Evolutionary conservation across 1,140 invertebrate genomes (phyloP), one percentile per base, ranked within the genome.

Genomic region (Aphelenchoides besseyi): DNA sequence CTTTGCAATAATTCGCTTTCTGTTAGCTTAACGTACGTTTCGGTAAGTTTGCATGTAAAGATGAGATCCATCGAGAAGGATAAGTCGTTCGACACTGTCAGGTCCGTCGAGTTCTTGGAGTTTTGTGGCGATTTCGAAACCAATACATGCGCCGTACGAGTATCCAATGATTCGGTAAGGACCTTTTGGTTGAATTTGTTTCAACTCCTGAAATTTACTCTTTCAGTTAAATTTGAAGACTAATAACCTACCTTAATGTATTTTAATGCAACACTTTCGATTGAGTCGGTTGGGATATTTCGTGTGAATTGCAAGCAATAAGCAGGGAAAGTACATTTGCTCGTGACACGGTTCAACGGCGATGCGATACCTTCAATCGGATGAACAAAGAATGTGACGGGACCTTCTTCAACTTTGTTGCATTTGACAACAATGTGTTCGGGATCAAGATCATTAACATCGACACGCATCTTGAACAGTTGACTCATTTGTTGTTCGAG

Each of bases 131-230:
- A 98, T 96, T 87, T 97, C 95, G 82, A 95, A 92, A 2, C 92
- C 93, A 8, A 97, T 89, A 69, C 90, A 89, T 5, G 91, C 90
- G 55, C 95, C 95, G 85, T 92, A 97, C 0, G 95, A 97, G 85
- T 98, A 98, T 1, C 94, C 95, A 36, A 91, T 88, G 41, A 98
- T 85, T 26, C 89, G 89, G 86, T 93, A 95, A 0, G 94, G 92
- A 68, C 92, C 91, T 69, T 88, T 86, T 0, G 89, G 88, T 85
- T 94, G 92, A n/a, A 92, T 86, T 29, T 87, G 87, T 78, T 89
- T 89, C 68, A 96, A 89, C 85, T 91, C 87, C 84, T 90, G 85
- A 2, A 82, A 76, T n/a, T n/a, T n/a, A n/a, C 26, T n/a, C 30
- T 12, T 52, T 2, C 2, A 23, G 2, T 2, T 12, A 1, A 26